Evolutionary conservation across 2,888 invertebrate species (phyloP).

Genomic region (Cephonodes hylas): DNA sequence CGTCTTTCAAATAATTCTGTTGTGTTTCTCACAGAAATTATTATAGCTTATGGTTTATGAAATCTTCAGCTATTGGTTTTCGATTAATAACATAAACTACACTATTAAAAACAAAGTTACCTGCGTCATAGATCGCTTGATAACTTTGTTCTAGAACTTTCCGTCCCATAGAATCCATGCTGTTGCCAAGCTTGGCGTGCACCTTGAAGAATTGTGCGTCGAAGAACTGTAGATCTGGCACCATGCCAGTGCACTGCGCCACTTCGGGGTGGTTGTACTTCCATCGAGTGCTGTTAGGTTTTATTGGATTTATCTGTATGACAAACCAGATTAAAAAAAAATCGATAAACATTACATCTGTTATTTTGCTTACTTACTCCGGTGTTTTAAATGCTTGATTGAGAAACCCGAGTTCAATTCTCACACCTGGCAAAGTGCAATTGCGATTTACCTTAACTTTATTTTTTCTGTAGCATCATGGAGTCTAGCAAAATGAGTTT

Average conservation of each 20-base stretch:
- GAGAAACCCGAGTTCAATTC: background rate
- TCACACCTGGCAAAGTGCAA: too few species aligned
- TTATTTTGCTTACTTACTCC: too few species aligned
- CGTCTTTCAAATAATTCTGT: too few species aligned
- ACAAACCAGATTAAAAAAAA: background rate
- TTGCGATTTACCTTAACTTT: conserved; percentile 38
- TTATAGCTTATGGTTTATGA: too few species aligned
- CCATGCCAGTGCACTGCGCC: conserved; percentile 83
- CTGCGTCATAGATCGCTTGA: conserved; percentile 86
- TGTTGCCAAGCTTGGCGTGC: conserved; percentile 80
- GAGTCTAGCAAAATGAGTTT: too few species aligned
- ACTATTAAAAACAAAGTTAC: conserved; percentile 37
- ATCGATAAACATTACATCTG: too few species aligned
- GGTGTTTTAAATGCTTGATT: background rate
- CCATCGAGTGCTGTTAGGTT: conserved; percentile 74
- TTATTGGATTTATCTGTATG: conserved; percentile 79
- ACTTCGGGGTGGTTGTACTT: conserved; percentile 55
- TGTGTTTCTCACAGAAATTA: too few species aligned
- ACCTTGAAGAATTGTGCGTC: conserved; percentile 87
- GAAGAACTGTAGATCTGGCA: conserved; percentile 82
- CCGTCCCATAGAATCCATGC: conserved; percentile 77
- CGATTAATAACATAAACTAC: too few species aligned
- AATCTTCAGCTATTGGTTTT: too few species aligned
- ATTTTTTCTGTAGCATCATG: too few species aligned
- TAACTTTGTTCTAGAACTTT: conserved; percentile 85